Evolutionary conservation across 2,113 vertebrate genomes (phyloP), one percentile per base, ranked within the genome.

Genomic region (Vulpes vulpes): DNA sequence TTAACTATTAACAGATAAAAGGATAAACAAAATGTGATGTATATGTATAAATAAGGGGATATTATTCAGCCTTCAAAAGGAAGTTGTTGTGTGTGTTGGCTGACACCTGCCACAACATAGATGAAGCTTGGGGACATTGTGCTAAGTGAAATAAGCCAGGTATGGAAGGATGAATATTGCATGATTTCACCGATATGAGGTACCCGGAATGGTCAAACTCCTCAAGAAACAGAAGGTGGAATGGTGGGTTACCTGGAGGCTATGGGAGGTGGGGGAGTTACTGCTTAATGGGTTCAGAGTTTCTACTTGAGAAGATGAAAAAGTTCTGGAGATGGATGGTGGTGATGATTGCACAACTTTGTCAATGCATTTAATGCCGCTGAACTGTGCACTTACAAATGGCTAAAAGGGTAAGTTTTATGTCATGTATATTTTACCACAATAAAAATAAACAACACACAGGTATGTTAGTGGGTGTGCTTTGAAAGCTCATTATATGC

Each of bases 221-320:
- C 25, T 78, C 88, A 3, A 25, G 78, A 64, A 15, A 23, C 11
- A 57, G 85, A 43, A 87, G 43, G 11, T 15, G n/a, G 69, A 93
- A 71, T 19, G 49, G 71, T 59, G 55, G 35, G 35, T 51, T 79
- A 5, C 8, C 8, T n/a, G 64, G 11, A 30, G 8, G 17, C 23
- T 15, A 14, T 62, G 25, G 35, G 19, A 17, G 17, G 32, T 60
- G 3, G n/a, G 57, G 14, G 3, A 55, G 43, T 35, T 35, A 49
- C 3, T 51, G 22, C 43, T 53, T 30, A 49, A 25, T 7, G 17
- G 16, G 8, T 43, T 5, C 49, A 83, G 51, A 35, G 88, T 73
- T 76, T 94, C 89, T 78, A 14, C 69, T 71, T 71, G 65, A 35
- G 83, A 83, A 91, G 53, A 81, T 67, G n/a, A 32, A 90, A 67